Evolutionary conservation across 2,888 invertebrate species (phyloP), one percentile per base, ranked within the genome.

Genomic region (Euplagia quadripunctaria): DNA sequence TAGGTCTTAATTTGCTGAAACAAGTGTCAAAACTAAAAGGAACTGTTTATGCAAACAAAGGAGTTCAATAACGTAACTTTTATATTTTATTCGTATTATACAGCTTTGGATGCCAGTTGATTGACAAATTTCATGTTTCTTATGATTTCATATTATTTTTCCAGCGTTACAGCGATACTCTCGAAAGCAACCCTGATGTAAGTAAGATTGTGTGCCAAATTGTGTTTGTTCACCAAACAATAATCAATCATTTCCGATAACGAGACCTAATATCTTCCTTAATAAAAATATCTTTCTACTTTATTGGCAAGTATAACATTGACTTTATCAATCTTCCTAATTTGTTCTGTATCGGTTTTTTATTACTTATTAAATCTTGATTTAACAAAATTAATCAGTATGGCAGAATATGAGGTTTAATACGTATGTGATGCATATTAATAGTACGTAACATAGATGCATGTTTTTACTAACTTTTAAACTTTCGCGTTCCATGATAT

Each of bases 161-260:
- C 46, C 84, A 84, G 84, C 79, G 83, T 16, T 84, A 76, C 85
- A 84, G 83, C 71, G 83, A 84, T 76, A 82, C 91, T 77, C 84
- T 91, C 74, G 90, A 92, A 82, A 91, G 90, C 79, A 86, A 85
- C 78, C 86, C 89, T 73, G 87, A 94, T 88, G 95, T 96, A 91
- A 96, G 95, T 95, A 93, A 91, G 86, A 88, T 88, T 89, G 87
- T 87, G 85, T 89, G 87, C 85, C 84, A 85, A 87, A 88, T 87
- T 88, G 79, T 89, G 91, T 92, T 92, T 92, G 87, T 89, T 91
- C 86, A 87, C 82, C 88, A 89, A 92, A 92, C 90, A 93, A 87
- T 89, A 90, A 94, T 94, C 92, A 92, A 93, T 94, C 90, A 92
- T 85, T 83, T 79, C 72, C 78, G 75, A 79, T 85, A 85, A 86